Percentiles rank a stretch among this genome's conserved stretches.
Conservation (phyloP, 2,797 vertebrate species). For the Erethizon dorsatum region DNA sequence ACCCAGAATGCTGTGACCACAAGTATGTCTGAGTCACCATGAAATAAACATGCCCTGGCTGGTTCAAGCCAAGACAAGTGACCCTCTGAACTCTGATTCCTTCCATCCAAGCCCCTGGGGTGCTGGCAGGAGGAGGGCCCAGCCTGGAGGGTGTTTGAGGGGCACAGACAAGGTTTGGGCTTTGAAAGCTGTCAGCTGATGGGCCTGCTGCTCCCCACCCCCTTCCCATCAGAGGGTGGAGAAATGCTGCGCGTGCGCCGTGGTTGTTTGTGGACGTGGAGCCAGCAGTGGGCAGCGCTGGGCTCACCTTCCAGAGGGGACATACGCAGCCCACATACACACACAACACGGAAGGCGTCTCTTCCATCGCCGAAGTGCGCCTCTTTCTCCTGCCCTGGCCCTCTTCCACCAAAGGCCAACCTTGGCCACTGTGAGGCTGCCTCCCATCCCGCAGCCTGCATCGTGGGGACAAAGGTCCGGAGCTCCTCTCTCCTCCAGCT, state of each 20-base stretch:
- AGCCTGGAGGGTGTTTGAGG: too few relatives aligned
- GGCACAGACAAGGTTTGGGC: background rate
- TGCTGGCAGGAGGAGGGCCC: background rate
- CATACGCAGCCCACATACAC: background rate
- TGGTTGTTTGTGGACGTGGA: accelerated
- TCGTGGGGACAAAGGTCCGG: too few relatives aligned
- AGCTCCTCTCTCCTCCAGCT: background rate
- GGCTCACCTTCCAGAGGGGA: background rate
- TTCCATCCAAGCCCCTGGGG: accelerated
- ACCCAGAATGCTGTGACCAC: background rate
- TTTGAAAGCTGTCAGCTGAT: background rate
- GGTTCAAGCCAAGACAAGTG: background rate
- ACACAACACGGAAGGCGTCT: accelerated
- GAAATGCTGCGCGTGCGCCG: accelerated
- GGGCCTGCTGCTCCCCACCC: accelerated
- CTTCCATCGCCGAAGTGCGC: background rate
- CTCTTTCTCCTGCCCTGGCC: too few relatives aligned
- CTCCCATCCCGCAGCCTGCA: accelerated
- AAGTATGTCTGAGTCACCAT: background rate
- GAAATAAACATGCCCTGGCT: background rate
- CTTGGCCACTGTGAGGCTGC: background rate
- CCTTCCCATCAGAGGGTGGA: background rate
- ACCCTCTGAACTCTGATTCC: background rate
- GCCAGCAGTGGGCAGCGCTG: background rate
- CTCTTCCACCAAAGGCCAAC: background rate